Base-by-base conservation (phyloP, 2,113 vertebrate species). In the Zosterops hypoxanthus region DNA sequence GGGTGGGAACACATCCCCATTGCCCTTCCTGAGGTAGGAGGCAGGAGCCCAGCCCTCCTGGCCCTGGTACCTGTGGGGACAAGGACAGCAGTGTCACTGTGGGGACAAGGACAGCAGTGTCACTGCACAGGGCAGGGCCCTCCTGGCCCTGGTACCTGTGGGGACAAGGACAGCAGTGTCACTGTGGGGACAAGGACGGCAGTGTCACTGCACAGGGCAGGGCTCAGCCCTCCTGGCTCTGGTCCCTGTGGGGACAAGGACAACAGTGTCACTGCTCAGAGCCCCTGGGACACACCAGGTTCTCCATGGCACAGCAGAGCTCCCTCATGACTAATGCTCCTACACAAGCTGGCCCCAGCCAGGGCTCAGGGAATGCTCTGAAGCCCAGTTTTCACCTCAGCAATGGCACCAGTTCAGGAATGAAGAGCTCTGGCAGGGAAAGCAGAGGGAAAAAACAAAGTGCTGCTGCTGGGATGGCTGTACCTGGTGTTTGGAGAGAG, bases 151-250 rank as follows among this genome's bases (percentile, higher is more conserved):
- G 42, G 42, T 17, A 44, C 42, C 42, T 44, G 42, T 44, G 42
- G 42, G 42, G 44, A 44, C 44, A 44, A 44, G 44, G 44, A 44
- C 44, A 44, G 18, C 44, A 44, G 44, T 44, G 44, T 44, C 44
- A 44, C 44, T 44, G 42, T 44, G 42, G 42, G 42, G 42, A 44
- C 42, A 16, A 44, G 42, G 42, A 44, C 42, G 17, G 42, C 42
- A 46, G 46, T 46, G 19, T 46, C 46, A 46, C 46, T 46, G 46
- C 46, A 5, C 46, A 46, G 46, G 11, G 46, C 46, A 46, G 99
- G 82, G 99, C 99, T 99, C 99, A 99, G 97, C 99, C 99, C 97
- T 99, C 99, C 88, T 99, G n/a, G n/a, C n/a, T n/a, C n/a, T n/a
- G 99, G 96, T 98, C 98, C 98, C 99, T 99, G 97, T 2, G 5